Percentiles rank a stretch among this genome's conserved stretches.
phyloP scores from a whole-genome alignment of 2,797 vertebrate genomes.

The Mallotus villosus region DNA sequence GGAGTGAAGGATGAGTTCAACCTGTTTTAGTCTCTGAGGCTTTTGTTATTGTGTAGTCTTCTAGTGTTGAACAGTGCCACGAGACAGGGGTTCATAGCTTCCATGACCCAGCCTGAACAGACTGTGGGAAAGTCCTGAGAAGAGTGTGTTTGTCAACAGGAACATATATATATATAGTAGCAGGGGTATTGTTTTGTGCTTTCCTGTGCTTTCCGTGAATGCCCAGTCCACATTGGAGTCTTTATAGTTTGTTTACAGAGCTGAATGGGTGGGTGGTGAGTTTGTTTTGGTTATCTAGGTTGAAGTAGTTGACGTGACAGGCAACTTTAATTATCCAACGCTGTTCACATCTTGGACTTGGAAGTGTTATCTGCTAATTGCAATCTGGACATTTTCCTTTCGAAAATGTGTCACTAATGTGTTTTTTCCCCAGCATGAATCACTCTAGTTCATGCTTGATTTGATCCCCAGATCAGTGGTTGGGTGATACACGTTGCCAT shows the following conservation, averaged over 20 bases:
- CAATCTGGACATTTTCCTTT: conserved; percentile 72
- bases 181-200: conserved; percentile 52
- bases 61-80: background rate
- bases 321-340: conserved; percentile 44
- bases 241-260: conserved; percentile 12
- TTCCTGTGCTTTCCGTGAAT: conserved; percentile 50
- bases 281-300: conserved; percentile 43
- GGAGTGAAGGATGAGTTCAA: background rate
- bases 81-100: background rate
- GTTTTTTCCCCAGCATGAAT: conserved; percentile 37
- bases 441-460: conserved; percentile 63
- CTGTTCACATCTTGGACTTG: conserved; percentile 44
- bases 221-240: background rate
- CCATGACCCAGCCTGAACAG: background rate
- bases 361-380: conserved; percentile 79
- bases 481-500: conserved; percentile 80
- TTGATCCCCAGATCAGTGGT: conserved; percentile 85
- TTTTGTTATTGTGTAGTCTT: background rate
- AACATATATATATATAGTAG: conserved; percentile 51
- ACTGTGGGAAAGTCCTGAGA: conserved; percentile 12
- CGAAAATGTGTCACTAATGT: conserved; percentile 57
- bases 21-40: background rate
- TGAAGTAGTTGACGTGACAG: conserved; percentile 42
- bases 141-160: conserved; percentile 32
- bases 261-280: conserved; percentile 33